These are phyloP conservation scores for Liopterus haemorrhoidalis DNA, from an alignment of 2,888 invertebrate species.

Conservation along the genomic window DNA sequence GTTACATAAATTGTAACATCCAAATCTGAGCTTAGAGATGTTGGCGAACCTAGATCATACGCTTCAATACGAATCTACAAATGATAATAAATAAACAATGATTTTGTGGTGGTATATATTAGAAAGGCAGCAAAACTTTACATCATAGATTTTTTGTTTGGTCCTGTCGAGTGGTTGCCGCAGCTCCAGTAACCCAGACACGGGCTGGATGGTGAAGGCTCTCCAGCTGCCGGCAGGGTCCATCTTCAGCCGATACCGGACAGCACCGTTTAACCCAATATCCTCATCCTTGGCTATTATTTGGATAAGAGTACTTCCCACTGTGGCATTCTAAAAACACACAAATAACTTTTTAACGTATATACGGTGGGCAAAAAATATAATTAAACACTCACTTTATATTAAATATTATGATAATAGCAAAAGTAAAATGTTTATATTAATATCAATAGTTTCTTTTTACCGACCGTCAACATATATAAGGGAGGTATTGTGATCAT, in stretches of 20 bases:
- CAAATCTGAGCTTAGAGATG: conserved; percentile 78
- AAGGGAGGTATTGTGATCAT: no score
- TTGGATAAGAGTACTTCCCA: conserved; percentile 73
- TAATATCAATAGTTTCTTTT: no score
- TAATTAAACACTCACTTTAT: not conserved
- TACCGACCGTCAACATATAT: no score
- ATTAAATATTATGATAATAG: no score
- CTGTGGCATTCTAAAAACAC: conserved; percentile 69
- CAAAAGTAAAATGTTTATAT: no score
- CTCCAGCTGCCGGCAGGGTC: conserved; percentile 77
- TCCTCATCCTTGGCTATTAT: conserved; percentile 84
- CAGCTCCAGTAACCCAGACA: conserved; percentile 70
- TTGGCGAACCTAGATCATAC: conserved; percentile 81
- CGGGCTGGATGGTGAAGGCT: conserved; percentile 73
- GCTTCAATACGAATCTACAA: conserved; percentile 81
- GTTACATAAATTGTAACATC: conserved; percentile 82
- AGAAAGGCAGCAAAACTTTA: conserved; percentile 42
- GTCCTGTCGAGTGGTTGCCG: conserved; percentile 70
- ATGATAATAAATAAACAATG: conserved; percentile 1
- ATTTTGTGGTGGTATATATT: not conserved
- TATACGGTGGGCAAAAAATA: not conserved
- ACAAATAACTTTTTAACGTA: not conserved
- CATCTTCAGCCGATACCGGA: conserved; percentile 74
- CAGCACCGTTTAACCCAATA: conserved; percentile 83
- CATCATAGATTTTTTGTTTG: conserved; percentile 81